A percentile compares a stretch with the other conserved stretches of the same genome.
Conservation (phyloP, 2,113 vertebrate species). For the Saccopteryx leptura region DNA sequence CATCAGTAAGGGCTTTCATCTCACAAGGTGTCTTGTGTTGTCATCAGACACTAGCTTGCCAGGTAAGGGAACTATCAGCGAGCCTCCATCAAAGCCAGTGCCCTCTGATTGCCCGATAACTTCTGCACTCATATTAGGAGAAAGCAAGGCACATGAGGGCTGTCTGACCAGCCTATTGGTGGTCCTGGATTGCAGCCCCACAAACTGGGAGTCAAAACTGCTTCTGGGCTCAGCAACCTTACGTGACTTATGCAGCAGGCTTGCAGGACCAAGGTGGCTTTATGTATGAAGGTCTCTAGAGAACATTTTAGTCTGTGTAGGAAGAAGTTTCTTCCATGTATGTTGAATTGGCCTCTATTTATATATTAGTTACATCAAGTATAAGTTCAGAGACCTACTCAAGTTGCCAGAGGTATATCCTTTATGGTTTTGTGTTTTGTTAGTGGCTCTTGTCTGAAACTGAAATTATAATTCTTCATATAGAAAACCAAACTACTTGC, state of each 20-base stretch:
- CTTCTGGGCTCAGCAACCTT: not conserved
- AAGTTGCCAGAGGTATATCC: not conserved
- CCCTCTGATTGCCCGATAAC: not conserved
- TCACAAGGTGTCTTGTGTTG: accelerated
- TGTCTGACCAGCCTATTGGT: not conserved
- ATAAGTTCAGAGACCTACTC: not conserved
- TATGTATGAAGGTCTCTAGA: not conserved
- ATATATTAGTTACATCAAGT: not conserved
- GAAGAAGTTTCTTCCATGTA: not conserved
- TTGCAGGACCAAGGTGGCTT: not conserved
- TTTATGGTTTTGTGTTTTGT: not conserved
- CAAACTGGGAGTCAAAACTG: not conserved
- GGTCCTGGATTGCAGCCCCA: not conserved
- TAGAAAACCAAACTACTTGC: not conserved
- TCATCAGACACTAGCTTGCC: not conserved
- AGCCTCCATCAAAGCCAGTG: not conserved
- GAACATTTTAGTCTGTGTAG: not conserved
- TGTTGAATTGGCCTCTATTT: not conserved
- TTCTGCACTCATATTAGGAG: not conserved
- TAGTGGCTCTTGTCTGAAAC: not conserved
- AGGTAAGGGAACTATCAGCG: not conserved
- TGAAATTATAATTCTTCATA: not conserved
- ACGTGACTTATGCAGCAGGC: not conserved
- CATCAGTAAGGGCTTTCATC: not conserved
- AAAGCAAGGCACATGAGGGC: not conserved